Evolutionary conservation across 1,140 invertebrate genomes (phyloP), one percentile per base, ranked within the genome.

Genomic region (Camponotus vicinus): DNA sequence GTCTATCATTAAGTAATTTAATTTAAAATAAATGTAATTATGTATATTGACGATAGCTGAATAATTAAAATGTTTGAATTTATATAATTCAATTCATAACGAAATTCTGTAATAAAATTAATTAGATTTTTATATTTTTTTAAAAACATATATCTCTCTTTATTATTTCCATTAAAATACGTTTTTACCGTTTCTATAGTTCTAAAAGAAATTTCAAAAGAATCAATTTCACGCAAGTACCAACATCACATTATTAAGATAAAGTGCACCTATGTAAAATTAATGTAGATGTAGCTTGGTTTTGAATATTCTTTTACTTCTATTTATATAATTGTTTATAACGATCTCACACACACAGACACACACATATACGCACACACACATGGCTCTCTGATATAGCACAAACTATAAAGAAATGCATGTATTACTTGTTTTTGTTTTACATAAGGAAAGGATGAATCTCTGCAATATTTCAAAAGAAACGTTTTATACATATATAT

Each of bases 211-310:
- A 27, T 27, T 27, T 27, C 0, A 27, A 27, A 27, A 27, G 18
- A 45, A 13, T 67, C 45, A 52, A 2, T 57, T 52, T 61, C 37
- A 9, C 21, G 42, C n/a, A 63, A 64, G 34, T 52, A 83, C 45
- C 45, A 52, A 76, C 49, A 49, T 69, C 57, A 75, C 27, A 66
- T 88, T 57, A 88, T 67, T 67, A 18, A 76, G 42, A 59, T 83
- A 37, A 70, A 45, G 45, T 83, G 59, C 69, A 69, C 21, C 63
- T 87, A 37, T 63, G 57, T 9, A 63, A 88, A 64, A 40, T 57
- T 86, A 45, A 40, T 55, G 69, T 11, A 67, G 55, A 61, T 63
- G n/a, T 21, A 69, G 45, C n/a, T 49, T 67, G 18, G 67, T 34
- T 40, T 11, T 34, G 21, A 21, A 59, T 82, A 73, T 82, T 82